These are phyloP conservation scores for Lacerta bilineata DNA, from an alignment of 2,797 vertebrate species.

Conservation along the genomic window DNA sequence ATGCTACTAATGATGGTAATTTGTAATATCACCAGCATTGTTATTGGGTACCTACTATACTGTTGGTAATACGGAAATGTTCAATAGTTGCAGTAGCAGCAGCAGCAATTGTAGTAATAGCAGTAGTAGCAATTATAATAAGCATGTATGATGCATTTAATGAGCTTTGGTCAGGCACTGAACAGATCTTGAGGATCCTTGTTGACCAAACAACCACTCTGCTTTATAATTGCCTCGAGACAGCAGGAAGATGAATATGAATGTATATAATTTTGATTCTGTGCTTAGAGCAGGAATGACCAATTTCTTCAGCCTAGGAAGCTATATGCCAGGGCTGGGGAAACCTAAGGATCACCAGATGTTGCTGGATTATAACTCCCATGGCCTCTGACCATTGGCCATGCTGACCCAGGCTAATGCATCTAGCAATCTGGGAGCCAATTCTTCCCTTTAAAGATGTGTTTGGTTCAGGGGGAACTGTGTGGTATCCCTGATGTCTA, in stretches of 20 bases:
- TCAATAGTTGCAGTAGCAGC: not conserved
- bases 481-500: too few species aligned
- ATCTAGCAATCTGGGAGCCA: not conserved
- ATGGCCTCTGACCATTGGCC: too few species aligned
- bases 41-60: constrained; percentile 4
- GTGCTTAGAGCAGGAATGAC: not conserved
- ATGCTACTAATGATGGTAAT: constrained; percentile 23
- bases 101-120: constrained; percentile 22
- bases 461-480: too few species aligned
- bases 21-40: not conserved
- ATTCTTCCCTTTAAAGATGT: not conserved
- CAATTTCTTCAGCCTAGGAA: not conserved
- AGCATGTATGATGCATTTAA: constrained; percentile 21
- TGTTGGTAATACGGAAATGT: constrained; percentile 25
- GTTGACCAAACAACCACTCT: not conserved
- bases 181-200: not conserved
- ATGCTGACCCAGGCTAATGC: too few species aligned
- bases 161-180: constrained; percentile 20
- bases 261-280: not conserved
- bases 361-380: too few species aligned
- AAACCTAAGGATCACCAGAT: too few species aligned
- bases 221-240: not conserved
- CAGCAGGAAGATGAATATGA: not conserved
- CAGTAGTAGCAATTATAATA: constrained; percentile 17
- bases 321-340: too few species aligned